Conservation (phyloP, 2,888 invertebrate species). For the Linyphia triangularis region DNA sequence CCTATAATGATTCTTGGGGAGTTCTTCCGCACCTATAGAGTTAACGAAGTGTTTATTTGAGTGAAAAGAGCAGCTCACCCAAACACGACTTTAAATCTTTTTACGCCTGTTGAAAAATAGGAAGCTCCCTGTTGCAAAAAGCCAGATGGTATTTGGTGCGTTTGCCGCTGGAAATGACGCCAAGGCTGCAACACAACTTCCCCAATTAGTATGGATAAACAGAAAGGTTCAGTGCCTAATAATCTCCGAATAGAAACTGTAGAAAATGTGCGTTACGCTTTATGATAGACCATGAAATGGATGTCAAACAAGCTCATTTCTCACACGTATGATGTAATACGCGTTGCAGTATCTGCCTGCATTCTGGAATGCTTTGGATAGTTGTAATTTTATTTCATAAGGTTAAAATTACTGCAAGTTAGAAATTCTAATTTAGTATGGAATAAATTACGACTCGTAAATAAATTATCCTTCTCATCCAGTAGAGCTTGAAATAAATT, state of each 20-base stretch:
- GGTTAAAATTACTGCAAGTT: no score
- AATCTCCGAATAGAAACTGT: neutral
- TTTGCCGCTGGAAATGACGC: constrained; percentile 22
- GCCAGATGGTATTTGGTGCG: constrained; percentile 42
- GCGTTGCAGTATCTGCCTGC: neutral
- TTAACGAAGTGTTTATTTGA: constrained; percentile 70
- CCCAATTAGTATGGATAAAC: constrained; percentile 48
- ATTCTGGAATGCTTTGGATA: neutral
- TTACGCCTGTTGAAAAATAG: neutral
- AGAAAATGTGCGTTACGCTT: constrained; percentile 6
- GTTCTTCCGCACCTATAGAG: constrained; percentile 51
- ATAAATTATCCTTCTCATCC: no score
- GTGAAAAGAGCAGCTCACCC: constrained; percentile 40
- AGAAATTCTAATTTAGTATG: no score
- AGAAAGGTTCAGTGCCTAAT: neutral
- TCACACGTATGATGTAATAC: neutral
- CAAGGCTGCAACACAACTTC: neutral
- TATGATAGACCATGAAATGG: constrained; percentile 11
- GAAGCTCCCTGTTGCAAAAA: neutral
- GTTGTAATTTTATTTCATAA: no score
- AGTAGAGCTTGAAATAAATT: no score
- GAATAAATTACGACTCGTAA: no score
- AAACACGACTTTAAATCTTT: constrained; percentile 61
- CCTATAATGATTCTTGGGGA: constrained; percentile 42
- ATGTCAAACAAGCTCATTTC: neutral